Percentiles rank a stretch among this genome's conserved stretches.
Evolutionary conservation across 2,888 invertebrate genomes (phyloP).

Genomic region (Drosophila limbata): DNA sequence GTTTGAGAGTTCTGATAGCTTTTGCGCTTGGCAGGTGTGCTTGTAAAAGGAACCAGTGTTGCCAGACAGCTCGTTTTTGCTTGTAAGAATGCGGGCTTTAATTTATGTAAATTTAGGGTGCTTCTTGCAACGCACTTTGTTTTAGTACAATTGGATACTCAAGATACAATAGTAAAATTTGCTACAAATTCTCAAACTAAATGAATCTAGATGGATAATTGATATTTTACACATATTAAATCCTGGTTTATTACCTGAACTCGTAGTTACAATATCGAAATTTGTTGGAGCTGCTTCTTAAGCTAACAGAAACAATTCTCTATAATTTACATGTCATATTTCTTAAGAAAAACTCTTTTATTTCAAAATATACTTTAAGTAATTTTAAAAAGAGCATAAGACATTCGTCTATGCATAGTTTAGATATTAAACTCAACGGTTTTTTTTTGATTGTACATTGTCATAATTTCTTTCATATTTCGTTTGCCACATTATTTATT

Average conservation of each 20-base stretch:
- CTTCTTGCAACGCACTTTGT: too few relatives aligned
- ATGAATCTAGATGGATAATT: background rate
- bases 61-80: too few relatives aligned
- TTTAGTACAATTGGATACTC: too few relatives aligned
- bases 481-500: constrained; percentile 67
- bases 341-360: background rate
- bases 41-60: too few relatives aligned
- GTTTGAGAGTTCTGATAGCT: too few relatives aligned
- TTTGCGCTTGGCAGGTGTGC: too few relatives aligned
- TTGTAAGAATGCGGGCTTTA: too few relatives aligned
- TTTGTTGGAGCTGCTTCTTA: background rate
- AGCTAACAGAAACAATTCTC: background rate
- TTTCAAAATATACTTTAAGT: background rate
- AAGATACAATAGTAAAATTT: too few relatives aligned
- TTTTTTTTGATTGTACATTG: constrained; percentile 9
- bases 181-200: too few relatives aligned
- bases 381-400: background rate
- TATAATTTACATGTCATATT: background rate
- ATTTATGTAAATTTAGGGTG: too few relatives aligned
- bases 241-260: background rate
- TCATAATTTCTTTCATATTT: constrained; percentile 45
- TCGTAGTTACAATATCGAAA: background rate
- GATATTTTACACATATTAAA: background rate
- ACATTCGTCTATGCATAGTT: background rate
- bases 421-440: background rate